Evolutionary conservation across 1,140 invertebrate genomes (phyloP).

Genomic region (Eueides isabella): DNA sequence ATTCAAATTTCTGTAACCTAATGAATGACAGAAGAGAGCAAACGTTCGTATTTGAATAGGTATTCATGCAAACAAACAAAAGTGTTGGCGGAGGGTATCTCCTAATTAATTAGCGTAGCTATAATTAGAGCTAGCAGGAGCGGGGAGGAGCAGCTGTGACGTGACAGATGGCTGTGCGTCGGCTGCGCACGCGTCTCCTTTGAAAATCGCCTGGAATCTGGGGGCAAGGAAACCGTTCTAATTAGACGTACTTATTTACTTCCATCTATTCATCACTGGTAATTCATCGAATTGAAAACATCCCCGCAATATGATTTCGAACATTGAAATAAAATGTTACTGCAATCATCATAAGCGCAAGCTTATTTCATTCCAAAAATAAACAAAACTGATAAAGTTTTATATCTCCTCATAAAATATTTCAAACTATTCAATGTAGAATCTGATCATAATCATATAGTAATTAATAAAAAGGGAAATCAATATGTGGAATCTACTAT

Average conservation of each 20-base stretch:
- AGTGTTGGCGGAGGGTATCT: slow-evolving; percentile 52
- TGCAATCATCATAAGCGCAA: not conserved
- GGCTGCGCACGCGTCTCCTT: slow-evolving; percentile 60
- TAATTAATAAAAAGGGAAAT: slow-evolving; percentile 32
- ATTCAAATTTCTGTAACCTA: slow-evolving; percentile 16
- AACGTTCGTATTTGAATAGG: slow-evolving; percentile 58
- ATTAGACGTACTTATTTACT: slow-evolving; percentile 69
- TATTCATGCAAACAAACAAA: slow-evolving; percentile 53
- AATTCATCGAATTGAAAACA: slow-evolving; percentile 36
- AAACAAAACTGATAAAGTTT: not conserved
- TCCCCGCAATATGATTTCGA: not conserved
- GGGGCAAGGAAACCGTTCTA: slow-evolving; percentile 58
- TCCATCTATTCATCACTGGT: slow-evolving; percentile 38
- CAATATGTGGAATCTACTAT: slow-evolving; percentile 35
- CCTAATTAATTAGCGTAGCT: slow-evolving; percentile 73
- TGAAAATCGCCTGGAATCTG: slow-evolving; percentile 58
- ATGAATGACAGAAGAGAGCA: slow-evolving; percentile 32
- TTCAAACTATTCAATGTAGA: not conserved
- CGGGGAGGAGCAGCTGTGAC: slow-evolving; percentile 61
- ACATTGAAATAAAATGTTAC: not conserved
- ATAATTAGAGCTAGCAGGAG: slow-evolving; percentile 65
- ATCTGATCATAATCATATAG: not conserved
- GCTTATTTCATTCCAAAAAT: slow-evolving; percentile 1
- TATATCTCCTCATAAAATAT: not conserved
- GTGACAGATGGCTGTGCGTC: slow-evolving; percentile 72